Percentiles rank a stretch among this genome's conserved stretches.
Conservation (phyloP, 2,113 vertebrate species). For the Piprites chloris region DNA sequence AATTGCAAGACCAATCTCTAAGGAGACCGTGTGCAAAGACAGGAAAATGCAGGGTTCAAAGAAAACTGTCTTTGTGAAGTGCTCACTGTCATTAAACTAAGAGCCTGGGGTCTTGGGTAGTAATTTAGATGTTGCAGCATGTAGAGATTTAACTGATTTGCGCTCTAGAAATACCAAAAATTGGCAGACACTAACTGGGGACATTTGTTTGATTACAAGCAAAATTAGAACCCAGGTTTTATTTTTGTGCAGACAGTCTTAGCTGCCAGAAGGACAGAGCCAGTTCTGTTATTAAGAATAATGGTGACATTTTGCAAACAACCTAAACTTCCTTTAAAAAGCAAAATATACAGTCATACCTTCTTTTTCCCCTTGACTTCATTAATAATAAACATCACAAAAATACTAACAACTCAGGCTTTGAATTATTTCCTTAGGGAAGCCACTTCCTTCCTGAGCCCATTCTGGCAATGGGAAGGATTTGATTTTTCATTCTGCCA, state of each 20-base stretch:
- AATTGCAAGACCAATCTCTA: not conserved
- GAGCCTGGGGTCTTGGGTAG: not conserved
- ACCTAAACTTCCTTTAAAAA: not conserved
- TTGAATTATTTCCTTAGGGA: constrained; percentile 25
- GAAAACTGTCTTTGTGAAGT: not conserved
- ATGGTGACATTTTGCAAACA: not conserved
- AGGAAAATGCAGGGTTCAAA: not conserved
- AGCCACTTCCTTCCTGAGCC: not conserved
- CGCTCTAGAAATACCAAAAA: not conserved
- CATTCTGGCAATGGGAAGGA: not conserved
- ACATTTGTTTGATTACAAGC: not conserved
- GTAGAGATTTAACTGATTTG: not conserved
- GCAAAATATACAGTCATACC: not conserved
- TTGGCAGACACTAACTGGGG: not conserved
- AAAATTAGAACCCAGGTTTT: not conserved
- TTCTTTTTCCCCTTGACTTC: not conserved
- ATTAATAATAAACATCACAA: constrained; percentile 31
- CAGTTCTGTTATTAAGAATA: not conserved
- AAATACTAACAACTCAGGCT: constrained; percentile 28
- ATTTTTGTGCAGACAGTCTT: not conserved
- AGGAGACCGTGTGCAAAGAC: not conserved
- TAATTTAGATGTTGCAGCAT: not conserved
- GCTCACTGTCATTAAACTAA: not conserved
- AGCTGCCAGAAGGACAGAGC: not conserved
- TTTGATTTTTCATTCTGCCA: constrained; percentile 22